These are phyloP conservation scores for Cricetomys ansorgei DNA, from an alignment of 2,113 vertebrate species.

Conservation along the genomic window DNA sequence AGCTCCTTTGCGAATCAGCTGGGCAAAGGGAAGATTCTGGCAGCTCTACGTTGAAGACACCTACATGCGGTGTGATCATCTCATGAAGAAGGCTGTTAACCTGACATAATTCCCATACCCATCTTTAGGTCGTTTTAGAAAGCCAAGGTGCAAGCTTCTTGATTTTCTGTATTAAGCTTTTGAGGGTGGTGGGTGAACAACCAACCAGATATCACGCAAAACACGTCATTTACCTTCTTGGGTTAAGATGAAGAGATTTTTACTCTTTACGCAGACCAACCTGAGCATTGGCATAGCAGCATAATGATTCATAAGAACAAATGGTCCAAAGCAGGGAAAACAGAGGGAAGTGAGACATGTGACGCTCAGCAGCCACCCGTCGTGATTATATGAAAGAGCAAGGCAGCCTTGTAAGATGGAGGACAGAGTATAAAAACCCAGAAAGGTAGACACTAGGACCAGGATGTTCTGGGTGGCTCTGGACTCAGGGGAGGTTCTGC, in stretches of 20 bases:
- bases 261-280: not conserved
- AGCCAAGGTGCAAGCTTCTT: not conserved
- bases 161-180: not conserved
- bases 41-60: not conserved
- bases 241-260: not conserved
- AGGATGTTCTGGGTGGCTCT: not conserved
- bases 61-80: not conserved
- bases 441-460: not conserved
- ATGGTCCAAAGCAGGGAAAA: not conserved
- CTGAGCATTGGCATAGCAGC: not conserved
- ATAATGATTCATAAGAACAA: not conserved
- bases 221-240: not conserved
- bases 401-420: not conserved
- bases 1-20: not conserved
- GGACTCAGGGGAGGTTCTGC: not conserved
- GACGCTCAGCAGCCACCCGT: not conserved
- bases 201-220: not conserved
- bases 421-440: not conserved
- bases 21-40: not conserved
- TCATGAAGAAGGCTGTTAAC: not conserved
- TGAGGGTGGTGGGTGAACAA: not conserved
- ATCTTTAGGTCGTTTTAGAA: not conserved
- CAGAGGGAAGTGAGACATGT: accelerated
- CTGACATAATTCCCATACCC: not conserved
- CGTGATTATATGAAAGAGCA: not conserved